Base-by-base conservation (phyloP, 2,888 invertebrate genomes). In the Lysandra coridon region DNA sequence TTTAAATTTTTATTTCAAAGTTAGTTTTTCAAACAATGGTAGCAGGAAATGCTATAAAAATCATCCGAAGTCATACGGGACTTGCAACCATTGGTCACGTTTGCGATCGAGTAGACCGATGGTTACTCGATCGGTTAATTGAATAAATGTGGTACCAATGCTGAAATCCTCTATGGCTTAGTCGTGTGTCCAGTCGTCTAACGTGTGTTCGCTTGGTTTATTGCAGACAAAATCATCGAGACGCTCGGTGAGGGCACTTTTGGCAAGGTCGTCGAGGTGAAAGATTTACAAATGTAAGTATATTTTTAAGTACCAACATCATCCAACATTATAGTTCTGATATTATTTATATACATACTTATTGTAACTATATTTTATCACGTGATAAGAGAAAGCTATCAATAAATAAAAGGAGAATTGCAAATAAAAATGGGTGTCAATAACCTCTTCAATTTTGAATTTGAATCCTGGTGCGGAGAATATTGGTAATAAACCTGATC, bases 181-280 rank as follows among this genome's bases (percentile, higher is more conserved):
- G 88, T 89, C 84, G 84, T 80, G 79, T 83, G 86, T 80, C 80
- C 87, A 85, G 84, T 85, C 87, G 83, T 89, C 76, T 85, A 92
- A 90, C 94, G 88, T 82, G 79, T 80, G 80, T 84, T 88, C 87
- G 84, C 85, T 93, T 94, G 95, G 94, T 96, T 96, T 95, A 95
- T 98, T 97, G 91, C 98, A 99, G 99, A 99, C 97, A 98, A 98
- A 96, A 98, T 99, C 95, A 96, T 98, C 95, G 97, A 97, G 95
- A 99, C 99, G 88, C 97, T 99, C 91, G 99, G 99, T 88, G 99
- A 99, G 96, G 99, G 99, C 91, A 99, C 99, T 87, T 99, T 99
- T 96, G 99, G 99, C 93, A 99, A 99, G 96, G 99, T 99, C 91
- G 99, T 99, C 91, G 98, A 99, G 96, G 99, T 99, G 95, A 98